Base-by-base conservation (phyloP, 2,797 vertebrate genomes). In the Menidia menidia region DNA sequence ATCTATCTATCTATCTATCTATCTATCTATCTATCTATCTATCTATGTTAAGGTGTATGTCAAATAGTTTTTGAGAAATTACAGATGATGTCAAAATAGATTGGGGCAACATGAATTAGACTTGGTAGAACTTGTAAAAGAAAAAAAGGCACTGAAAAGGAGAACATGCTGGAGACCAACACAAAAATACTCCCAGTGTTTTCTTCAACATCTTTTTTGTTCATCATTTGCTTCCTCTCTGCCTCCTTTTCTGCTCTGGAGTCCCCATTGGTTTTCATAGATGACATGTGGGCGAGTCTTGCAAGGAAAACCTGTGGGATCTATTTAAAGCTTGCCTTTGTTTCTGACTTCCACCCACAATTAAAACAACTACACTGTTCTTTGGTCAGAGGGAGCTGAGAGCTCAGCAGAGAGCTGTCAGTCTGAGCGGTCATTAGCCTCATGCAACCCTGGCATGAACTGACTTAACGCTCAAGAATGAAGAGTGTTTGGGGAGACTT, bases 241-340 rank as follows among this genome's bases (percentile, higher is more conserved):
- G 60, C 45, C 44, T 85, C 73, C 33, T 14, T 54, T 47, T 70
- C 39, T 68, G 79, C 64, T 75, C 86, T 78, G 60, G 59, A 75
- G 69, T 78, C 71, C 35, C 52, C 50, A 60, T 12, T 44, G 67
- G 77, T 77, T 79, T 71, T 71, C 35, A 53, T 65, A 52, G 5
- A 16, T 47, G 42, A 58, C 60, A 66, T 66, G 64, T 73, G 61
- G 75, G 68, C 50, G 18, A 74, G 70, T 35, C 59, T 68, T 47
- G 9, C 42, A 58, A 68, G 67, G 44, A 57, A 78, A 81, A 73
- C 73, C 78, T 13, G 61, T 68, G 82, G 81, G 71, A 78, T 68
- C 74, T 55, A 71, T 81, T 76, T 75, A 78, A 80, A 51, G 63
- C 68, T 72, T 72, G 60, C 41, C 54, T 77, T 66, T 59, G 73